Base-by-base conservation (phyloP, 1,140 invertebrate genomes). In the Asobara japonica region DNA sequence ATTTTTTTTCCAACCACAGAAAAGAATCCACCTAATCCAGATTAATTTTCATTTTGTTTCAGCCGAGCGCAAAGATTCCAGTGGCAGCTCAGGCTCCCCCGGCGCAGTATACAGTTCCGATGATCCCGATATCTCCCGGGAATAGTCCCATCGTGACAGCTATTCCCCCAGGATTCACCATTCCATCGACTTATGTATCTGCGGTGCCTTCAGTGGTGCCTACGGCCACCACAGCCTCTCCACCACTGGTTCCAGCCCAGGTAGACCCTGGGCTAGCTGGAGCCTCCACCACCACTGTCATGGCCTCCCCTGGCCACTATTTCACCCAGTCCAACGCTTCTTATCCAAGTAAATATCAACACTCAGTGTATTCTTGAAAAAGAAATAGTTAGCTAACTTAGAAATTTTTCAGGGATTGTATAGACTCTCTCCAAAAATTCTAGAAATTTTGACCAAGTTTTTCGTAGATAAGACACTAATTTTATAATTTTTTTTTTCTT, bases 131-230 rank as follows among this genome's bases (percentile, higher is more conserved):
- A 69, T 38, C 33, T 25, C 22, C 75, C 69, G 36, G 20, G 10
- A 41, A 25, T 22, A 78, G 22, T 48, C 78, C 77, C 45, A n/a
- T 74, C 0, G 73, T 78, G 22, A 78, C 75, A 4, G 79, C 31
- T 41, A 69, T 80, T 73, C 77, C 80, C 10, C 74, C 81, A 13
- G 79, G 78, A 60, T 80, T 82, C 22, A 71, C 82, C 5, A 77
- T 81, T 67, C 78, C 80, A 13, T 66, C 78, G 22, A 84, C 60
- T 78, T 86, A 81, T 38, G 48, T 74, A 22, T 38, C 76, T 16
- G 64, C 79, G 65, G 60, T 66, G 65, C 69, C 48, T 13, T 60
- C 72, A 41, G 1, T 22, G 45, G 48, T 68, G 71, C 51, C 68
- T 45, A 1, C 41, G 3, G 41, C 10, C n/a, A 11, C 31, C 11